phyloP scores from a whole-genome alignment of 2,113 vertebrate species.

The Tonatia bakeri region DNA sequence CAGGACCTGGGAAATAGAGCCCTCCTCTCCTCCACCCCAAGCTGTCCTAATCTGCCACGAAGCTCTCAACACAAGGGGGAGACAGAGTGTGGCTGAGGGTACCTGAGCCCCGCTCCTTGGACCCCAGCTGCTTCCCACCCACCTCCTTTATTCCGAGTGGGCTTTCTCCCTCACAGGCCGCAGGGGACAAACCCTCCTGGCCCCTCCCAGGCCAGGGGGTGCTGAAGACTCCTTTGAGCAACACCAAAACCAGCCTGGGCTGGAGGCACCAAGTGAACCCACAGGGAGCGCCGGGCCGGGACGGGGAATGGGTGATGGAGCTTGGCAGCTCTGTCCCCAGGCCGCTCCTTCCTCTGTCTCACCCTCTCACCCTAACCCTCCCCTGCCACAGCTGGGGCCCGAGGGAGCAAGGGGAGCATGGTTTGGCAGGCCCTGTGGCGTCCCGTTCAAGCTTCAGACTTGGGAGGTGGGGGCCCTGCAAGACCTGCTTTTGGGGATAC shows the following conservation, averaged over 20 bases:
- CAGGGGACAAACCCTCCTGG: neutral
- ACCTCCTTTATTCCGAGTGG: neutral
- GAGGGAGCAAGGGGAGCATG: neutral
- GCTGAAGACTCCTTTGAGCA: neutral
- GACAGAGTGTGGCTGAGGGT: neutral
- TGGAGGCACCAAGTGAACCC: neutral
- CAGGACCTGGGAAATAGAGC: neutral
- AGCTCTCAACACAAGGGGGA: neutral
- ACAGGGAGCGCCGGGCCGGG: rapidly evolving
- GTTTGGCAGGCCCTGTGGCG: neutral
- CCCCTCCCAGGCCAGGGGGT: neutral
- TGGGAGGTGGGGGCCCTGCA: neutral
- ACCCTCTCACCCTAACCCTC: too few relatives aligned
- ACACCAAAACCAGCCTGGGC: neutral
- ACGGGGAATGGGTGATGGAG: rapidly evolving
- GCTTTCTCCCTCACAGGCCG: neutral
- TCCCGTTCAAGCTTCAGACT: neutral
- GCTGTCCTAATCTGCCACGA: neutral
- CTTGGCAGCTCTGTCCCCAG: neutral
- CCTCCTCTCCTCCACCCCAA: neutral
- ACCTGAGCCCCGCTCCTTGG: rapidly evolving
- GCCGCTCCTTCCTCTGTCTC: neutral
- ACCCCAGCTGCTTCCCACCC: neutral
- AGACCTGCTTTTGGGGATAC: constrained; percentile 32
- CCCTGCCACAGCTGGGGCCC: neutral